A percentile compares a stretch with the other conserved stretches of the same genome.
Conservation (phyloP, 2,113 vertebrate genomes). For the Marcusenius ussheri region DNA sequence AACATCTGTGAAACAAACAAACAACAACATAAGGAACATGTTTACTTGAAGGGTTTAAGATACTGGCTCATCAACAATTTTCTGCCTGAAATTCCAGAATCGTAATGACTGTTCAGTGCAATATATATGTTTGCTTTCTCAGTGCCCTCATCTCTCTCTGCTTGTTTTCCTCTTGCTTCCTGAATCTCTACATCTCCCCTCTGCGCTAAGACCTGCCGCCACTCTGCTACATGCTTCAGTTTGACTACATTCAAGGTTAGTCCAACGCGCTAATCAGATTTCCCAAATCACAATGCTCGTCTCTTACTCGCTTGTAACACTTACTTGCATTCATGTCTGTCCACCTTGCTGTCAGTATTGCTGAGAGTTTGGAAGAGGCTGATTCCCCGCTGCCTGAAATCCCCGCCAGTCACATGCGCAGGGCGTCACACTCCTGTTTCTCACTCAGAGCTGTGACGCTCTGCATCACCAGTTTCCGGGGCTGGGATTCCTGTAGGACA, state of each 20-base stretch:
- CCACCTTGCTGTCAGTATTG: background rate
- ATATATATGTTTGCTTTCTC: background rate
- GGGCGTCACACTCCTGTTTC: conserved; percentile 22
- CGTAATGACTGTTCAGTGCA: background rate
- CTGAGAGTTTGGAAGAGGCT: background rate
- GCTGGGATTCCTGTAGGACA: conserved; percentile 62
- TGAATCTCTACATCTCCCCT: background rate
- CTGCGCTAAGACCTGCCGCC: background rate
- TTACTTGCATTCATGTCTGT: background rate
- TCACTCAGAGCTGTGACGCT: conserved; percentile 41
- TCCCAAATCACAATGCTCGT: background rate
- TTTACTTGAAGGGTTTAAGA: background rate
- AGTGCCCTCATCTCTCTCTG: background rate
- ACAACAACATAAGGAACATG: background rate
- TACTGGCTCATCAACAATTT: background rate
- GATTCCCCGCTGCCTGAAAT: background rate
- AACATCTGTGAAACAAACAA: background rate
- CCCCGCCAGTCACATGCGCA: background rate
- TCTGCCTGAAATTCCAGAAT: background rate
- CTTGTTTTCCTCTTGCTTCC: background rate
- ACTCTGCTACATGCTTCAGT: background rate
- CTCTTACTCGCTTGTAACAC: background rate
- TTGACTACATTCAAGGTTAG: background rate
- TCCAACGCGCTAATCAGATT: background rate
- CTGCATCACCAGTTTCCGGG: conserved; percentile 78